Percentiles rank a stretch among this genome's conserved stretches.
Evolutionary conservation across 2,797 vertebrate genomes (phyloP).

Genomic region (Mus caroli): DNA sequence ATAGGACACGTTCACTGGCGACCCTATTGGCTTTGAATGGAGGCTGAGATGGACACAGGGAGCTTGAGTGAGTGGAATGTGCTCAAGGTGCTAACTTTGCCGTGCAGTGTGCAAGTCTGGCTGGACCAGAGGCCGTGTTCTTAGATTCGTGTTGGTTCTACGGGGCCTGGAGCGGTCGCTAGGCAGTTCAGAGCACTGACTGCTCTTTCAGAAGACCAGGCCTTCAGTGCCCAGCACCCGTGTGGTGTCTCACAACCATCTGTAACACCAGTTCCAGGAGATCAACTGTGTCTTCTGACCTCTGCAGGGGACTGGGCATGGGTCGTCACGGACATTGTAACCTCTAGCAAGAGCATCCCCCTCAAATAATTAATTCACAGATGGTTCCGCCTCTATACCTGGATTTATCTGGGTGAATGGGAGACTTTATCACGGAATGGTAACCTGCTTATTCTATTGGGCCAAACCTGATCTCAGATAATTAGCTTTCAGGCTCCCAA

Average conservation of each 20-base stretch:
- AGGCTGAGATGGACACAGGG: not conserved
- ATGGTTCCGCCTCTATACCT: not conserved
- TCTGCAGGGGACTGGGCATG: not conserved
- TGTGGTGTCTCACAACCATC: not conserved
- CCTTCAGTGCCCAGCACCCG: not conserved
- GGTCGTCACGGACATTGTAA: not conserved
- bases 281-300: not conserved
- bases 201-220: not conserved
- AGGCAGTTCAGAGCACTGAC: not conserved
- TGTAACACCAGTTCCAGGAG: not conserved
- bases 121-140: not conserved
- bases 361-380: not conserved
- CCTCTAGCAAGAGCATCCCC: not conserved
- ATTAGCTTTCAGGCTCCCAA: constrained; percentile 70
- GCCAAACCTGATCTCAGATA: constrained; percentile 58
- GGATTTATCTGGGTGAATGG: not conserved
- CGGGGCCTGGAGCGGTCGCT: not conserved
- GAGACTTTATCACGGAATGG: constrained; percentile 1
- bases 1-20: not conserved
- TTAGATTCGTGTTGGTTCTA: not conserved
- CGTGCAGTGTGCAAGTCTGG: no score
- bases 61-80: not conserved
- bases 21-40: not conserved
- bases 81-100: not conserved
- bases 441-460: constrained; percentile 46